These are phyloP conservation scores for Tragopan temminckii DNA, from an alignment of 2,797 vertebrate species.

Conservation along the genomic window DNA sequence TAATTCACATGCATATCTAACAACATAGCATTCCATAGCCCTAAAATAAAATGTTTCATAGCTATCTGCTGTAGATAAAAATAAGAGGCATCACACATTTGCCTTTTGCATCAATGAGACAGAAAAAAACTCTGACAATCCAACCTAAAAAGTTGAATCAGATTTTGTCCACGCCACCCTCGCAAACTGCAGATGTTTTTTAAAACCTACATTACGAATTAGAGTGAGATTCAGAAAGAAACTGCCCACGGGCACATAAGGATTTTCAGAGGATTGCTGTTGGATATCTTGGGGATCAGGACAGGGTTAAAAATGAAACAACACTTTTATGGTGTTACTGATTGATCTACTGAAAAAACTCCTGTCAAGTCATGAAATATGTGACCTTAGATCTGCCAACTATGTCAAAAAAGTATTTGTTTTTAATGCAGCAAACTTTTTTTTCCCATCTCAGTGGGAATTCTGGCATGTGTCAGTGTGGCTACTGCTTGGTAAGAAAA, in stretches of 20 bases:
- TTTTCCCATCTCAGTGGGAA: neutral
- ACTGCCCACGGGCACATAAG: neutral
- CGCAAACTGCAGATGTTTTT: neutral
- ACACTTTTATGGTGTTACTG: fast-evolving
- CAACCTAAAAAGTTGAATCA: neutral
- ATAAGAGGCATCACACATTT: neutral
- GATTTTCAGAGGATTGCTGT: neutral
- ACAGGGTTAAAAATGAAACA: neutral
- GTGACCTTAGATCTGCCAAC: neutral
- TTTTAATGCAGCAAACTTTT: neutral
- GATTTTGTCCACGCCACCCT: neutral
- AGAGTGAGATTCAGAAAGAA: neutral
- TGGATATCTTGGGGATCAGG: neutral
- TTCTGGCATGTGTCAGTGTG: neutral
- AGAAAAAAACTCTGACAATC: neutral
- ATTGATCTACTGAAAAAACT: neutral
- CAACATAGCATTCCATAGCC: neutral
- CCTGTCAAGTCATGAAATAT: neutral
- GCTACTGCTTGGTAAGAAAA: neutral
- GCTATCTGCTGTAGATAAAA: neutral
- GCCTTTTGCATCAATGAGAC: neutral
- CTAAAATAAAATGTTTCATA: neutral
- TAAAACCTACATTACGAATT: neutral
- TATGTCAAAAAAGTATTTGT: neutral
- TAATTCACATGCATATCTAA: neutral